Evolutionary conservation across 1,140 invertebrate genomes (phyloP).

Genomic region (Alviniconcha marisindica): DNA sequence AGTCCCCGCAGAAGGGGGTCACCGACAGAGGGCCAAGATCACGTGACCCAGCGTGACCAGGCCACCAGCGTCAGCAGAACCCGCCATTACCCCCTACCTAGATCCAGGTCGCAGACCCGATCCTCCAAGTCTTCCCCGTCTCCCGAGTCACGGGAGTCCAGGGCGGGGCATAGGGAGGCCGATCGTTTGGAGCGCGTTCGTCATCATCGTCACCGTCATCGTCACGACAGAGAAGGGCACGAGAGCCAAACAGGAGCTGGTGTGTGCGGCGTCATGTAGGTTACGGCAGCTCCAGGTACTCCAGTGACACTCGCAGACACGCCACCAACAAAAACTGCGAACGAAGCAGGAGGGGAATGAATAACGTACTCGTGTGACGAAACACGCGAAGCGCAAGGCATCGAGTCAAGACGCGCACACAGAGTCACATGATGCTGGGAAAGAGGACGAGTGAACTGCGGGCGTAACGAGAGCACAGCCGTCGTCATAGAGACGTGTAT

Average conservation of each 20-base stretch:
- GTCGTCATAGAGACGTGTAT: too few relatives aligned
- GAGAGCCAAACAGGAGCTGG: background rate
- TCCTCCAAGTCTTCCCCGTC: background rate
- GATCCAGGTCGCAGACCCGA: background rate
- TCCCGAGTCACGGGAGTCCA: background rate
- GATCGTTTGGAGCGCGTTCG: background rate
- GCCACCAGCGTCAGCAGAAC: background rate
- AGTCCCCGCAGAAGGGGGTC: background rate
- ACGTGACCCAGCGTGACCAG: background rate
- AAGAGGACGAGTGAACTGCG: too few relatives aligned
- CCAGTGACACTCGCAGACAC: background rate
- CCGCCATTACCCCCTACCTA: background rate
- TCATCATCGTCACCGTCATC: background rate
- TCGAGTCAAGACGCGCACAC: too few relatives aligned
- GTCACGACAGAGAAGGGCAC: background rate
- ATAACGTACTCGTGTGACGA: too few relatives aligned
- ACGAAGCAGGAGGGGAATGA: background rate
- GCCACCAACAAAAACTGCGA: background rate
- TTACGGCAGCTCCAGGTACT: background rate
- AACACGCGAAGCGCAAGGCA: too few relatives aligned
- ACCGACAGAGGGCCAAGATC: too few relatives aligned
- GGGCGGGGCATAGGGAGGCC: background rate
- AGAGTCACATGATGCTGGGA: too few relatives aligned
- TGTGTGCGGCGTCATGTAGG: background rate
- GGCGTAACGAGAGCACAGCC: too few relatives aligned